These are phyloP conservation scores for Fragum whitleyi DNA, from an alignment of 2,888 invertebrate genomes.

Conservation along the genomic window DNA sequence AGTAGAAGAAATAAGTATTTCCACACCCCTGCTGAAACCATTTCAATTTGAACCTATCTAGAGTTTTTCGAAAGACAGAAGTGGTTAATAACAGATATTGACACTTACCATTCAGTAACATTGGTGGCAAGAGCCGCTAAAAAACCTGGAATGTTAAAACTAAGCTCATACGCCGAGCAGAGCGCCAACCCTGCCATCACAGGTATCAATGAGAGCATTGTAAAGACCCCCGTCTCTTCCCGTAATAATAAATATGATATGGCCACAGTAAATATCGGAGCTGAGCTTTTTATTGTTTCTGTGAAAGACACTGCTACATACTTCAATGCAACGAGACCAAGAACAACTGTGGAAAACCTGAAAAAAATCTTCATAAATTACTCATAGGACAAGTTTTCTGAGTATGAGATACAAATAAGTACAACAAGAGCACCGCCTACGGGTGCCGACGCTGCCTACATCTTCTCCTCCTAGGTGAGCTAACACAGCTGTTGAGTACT, in stretches of 20 bases:
- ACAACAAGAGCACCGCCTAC: no score
- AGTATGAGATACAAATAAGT: neutral
- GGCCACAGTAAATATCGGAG: constrained; percentile 91
- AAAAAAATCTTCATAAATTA: no score
- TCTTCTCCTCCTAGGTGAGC: no score
- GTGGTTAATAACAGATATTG: no score
- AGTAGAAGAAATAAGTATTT: no score
- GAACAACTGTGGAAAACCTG: constrained; percentile 90
- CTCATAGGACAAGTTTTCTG: no score
- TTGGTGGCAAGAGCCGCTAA: constrained; percentile 92
- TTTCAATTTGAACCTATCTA: no score
- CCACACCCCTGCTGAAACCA: no score
- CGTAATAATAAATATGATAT: constrained; percentile 88
- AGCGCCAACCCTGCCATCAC: constrained; percentile 92
- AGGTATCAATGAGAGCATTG: constrained; percentile 90
- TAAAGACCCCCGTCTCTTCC: constrained; percentile 86
- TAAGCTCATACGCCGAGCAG: constrained; percentile 92
- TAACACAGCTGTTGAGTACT: no score
- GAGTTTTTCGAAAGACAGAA: no score
- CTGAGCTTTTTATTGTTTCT: constrained; percentile 93
- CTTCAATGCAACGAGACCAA: constrained; percentile 91
- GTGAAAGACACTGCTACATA: constrained; percentile 93
- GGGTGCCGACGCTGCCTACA: no score
- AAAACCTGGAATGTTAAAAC: constrained; percentile 91
- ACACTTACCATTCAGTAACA: constrained; percentile 89